Evolutionary conservation across 37 sponge, comb jelly and placozoan genomes (phyloP).

Genomic region (Chondrosia reniformis): DNA sequence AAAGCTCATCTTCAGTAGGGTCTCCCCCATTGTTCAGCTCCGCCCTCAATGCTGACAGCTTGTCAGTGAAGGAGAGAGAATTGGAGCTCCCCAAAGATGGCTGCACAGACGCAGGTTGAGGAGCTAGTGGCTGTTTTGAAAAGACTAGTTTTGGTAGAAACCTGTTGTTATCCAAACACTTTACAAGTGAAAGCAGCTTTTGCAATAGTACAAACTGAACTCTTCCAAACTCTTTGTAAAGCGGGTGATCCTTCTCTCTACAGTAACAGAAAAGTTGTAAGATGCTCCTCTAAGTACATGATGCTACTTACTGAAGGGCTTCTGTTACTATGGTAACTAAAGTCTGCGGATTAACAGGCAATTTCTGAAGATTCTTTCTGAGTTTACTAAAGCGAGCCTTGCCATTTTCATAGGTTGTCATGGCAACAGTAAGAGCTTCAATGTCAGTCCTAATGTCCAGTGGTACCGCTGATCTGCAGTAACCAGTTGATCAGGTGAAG

Average conservation of each 20-base stretch:
- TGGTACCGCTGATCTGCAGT: neutral
- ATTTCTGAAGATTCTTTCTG: neutral
- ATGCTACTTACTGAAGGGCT: slow-evolving; percentile 36
- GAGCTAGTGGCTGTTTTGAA: neutral
- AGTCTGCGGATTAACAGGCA: neutral
- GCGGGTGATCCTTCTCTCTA: slow-evolving; percentile 69
- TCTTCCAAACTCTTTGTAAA: slow-evolving; percentile 60
- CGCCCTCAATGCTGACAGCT: slow-evolving; percentile 8
- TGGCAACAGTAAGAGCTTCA: neutral
- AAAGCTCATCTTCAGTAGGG: neutral
- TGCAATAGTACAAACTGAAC: slow-evolving; percentile 53
- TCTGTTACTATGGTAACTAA: slow-evolving; percentile 48
- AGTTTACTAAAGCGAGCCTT: slow-evolving; percentile 2
- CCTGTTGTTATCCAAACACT: slow-evolving; percentile 23
- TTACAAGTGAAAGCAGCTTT: slow-evolving; percentile 41
- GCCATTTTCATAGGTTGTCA: neutral
- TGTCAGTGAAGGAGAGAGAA: neutral
- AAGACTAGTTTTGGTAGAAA: neutral
- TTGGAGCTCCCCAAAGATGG: neutral
- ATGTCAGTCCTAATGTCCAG: neutral
- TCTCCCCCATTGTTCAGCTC: neutral
- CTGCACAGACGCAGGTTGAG: neutral
- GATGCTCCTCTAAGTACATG: neutral
- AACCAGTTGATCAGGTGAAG: neutral
- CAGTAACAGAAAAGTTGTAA: neutral